These are phyloP conservation scores for Carettochelys insculpta DNA, from an alignment of 2,113 vertebrate species.

Conservation along the genomic window DNA sequence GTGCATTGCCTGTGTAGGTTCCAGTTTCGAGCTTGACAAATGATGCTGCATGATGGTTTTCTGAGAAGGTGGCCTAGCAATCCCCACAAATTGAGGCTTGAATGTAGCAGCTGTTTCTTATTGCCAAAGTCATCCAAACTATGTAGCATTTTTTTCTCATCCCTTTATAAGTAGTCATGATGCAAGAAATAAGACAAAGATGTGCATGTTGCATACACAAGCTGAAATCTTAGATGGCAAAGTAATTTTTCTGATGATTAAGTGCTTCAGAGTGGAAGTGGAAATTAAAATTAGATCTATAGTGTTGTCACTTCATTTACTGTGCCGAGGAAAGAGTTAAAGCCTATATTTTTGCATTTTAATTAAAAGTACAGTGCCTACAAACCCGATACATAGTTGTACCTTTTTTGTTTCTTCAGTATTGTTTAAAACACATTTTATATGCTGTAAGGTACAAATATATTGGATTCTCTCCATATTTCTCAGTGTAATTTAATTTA, in stretches of 20 bases:
- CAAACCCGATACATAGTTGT: neutral
- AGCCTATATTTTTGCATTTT: neutral
- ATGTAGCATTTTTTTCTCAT: neutral
- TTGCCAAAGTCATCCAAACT: neutral
- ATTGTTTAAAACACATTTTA: neutral
- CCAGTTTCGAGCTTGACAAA: too few species aligned
- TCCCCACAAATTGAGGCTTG: neutral
- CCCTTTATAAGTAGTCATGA: neutral
- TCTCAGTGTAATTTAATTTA: neutral
- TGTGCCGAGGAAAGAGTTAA: neutral
- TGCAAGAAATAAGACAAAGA: neutral
- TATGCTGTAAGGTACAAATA: neutral
- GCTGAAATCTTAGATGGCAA: neutral
- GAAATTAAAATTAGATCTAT: conserved; percentile 12
- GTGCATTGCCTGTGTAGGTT: too few species aligned
- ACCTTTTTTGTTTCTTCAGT: neutral
- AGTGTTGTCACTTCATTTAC: neutral
- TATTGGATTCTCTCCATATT: neutral
- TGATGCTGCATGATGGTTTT: too few species aligned
- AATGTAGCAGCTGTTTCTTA: neutral
- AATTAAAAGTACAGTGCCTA: neutral
- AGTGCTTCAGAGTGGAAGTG: neutral
- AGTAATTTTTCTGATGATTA: conserved; percentile 1
- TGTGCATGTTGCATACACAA: neutral
- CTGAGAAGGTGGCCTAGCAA: too few species aligned